These are phyloP conservation scores for Sebastes steindachneri DNA, from an alignment of 2,797 vertebrate species.

Conservation along the genomic window DNA sequence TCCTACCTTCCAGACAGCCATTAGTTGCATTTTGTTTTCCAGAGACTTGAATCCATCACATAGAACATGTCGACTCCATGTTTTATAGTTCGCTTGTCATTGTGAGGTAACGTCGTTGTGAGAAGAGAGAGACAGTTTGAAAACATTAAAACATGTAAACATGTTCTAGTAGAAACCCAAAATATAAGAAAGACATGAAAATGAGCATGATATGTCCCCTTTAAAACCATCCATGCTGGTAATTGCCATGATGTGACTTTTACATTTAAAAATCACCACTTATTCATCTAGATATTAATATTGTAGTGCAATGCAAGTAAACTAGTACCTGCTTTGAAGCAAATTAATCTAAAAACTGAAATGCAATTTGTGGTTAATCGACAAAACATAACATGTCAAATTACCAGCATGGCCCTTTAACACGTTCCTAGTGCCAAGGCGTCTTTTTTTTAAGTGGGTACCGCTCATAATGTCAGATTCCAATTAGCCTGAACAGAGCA, in stretches of 20 bases:
- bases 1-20: background rate
- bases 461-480: slow-evolving; percentile 37
- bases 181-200: no score
- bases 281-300: background rate
- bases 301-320: background rate
- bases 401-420: background rate
- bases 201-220: no score
- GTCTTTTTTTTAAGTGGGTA: background rate
- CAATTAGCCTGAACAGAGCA: slow-evolving; percentile 42
- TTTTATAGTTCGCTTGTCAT: background rate
- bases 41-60: background rate
- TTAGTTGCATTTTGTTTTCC: background rate
- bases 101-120: background rate
- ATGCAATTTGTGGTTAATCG: background rate
- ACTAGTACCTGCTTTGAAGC: background rate
- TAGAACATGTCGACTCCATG: background rate
- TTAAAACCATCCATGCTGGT: background rate
- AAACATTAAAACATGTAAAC: background rate
- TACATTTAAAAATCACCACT: background rate
- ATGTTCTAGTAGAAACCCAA: no score
- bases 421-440: background rate
- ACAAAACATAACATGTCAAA: background rate
- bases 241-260: background rate
- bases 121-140: background rate
- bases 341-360: background rate